Evolutionary conservation across 1,140 invertebrate genomes (phyloP).

Genomic region (Bombus cullumanus): DNA sequence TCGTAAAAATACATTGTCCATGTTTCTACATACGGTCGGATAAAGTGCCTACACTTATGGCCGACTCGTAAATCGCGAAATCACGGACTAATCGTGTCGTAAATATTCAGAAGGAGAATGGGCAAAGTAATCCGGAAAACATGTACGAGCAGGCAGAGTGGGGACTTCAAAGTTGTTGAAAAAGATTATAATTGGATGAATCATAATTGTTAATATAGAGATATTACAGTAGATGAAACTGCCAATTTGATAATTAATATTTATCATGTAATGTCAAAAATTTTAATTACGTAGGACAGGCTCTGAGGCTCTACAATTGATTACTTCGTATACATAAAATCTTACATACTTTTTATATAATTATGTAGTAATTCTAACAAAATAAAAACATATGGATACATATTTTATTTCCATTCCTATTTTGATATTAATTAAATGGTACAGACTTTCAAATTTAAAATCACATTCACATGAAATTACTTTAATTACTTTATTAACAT

Average conservation of each 20-base stretch:
- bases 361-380: neutral
- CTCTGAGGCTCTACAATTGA: neutral
- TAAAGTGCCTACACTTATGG: neutral
- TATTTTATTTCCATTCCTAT: neutral
- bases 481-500: conserved; percentile 43
- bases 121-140: neutral
- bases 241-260: neutral
- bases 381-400: neutral
- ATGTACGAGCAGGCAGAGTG: neutral
- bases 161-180: neutral
- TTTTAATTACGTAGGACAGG: too few relatives aligned
- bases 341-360: neutral
- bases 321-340: neutral
- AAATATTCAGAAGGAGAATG: conserved; percentile 9
- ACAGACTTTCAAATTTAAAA: neutral
- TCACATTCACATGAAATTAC: conserved; percentile 24
- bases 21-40: neutral
- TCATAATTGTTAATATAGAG: neutral
- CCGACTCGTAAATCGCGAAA: conserved; percentile 8
- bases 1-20: neutral
- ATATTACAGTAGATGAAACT: neutral
- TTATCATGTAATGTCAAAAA: neutral
- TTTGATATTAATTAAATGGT: neutral
- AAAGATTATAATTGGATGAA: neutral
- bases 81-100: neutral